phyloP scores from a whole-genome alignment of 2,888 invertebrate species.

The Dryobotodes eremita region DNA sequence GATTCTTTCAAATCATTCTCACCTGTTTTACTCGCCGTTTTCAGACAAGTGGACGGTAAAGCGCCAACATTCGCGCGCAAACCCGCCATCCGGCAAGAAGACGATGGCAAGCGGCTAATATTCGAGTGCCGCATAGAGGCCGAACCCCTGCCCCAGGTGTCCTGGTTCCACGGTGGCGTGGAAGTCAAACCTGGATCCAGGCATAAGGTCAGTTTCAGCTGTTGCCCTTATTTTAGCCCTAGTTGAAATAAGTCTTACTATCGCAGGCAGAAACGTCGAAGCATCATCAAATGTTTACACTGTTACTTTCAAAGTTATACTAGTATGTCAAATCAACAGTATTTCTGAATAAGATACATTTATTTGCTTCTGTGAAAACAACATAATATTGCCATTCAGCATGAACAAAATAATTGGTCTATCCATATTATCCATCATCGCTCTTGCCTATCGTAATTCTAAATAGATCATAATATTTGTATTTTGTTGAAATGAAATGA shows the following conservation, averaged over 20 bases:
- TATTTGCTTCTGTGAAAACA: neutral
- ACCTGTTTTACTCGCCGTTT: slow-evolving; percentile 44
- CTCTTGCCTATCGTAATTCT: slow-evolving; percentile 2
- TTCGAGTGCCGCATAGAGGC: slow-evolving; percentile 99
- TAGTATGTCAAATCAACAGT: neutral
- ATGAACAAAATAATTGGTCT: slow-evolving; percentile 12
- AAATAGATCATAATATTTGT: slow-evolving; percentile 10
- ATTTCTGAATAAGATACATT: neutral
- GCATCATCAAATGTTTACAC: no score
- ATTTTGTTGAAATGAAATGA: slow-evolving; percentile 13
- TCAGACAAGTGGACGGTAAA: slow-evolving; percentile 98
- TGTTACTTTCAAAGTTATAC: neutral
- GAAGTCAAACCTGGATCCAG: slow-evolving; percentile 95
- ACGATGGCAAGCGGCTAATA: slow-evolving; percentile 97
- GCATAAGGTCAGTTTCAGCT: slow-evolving; percentile 93
- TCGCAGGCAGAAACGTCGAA: neutral
- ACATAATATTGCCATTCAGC: neutral
- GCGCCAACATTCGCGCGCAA: slow-evolving; percentile 99
- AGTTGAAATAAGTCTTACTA: neutral
- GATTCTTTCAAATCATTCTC: neutral
- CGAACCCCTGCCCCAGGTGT: slow-evolving; percentile 96
- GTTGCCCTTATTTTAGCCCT: neutral
- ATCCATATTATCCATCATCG: slow-evolving; percentile 4
- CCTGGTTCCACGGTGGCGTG: slow-evolving; percentile 97
- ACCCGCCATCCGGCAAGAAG: slow-evolving; percentile 99